A percentile compares a stretch with the other conserved stretches of the same genome.
Conservation (phyloP, 2,113 vertebrate genomes). For the Salvelinus namaycush region DNA sequence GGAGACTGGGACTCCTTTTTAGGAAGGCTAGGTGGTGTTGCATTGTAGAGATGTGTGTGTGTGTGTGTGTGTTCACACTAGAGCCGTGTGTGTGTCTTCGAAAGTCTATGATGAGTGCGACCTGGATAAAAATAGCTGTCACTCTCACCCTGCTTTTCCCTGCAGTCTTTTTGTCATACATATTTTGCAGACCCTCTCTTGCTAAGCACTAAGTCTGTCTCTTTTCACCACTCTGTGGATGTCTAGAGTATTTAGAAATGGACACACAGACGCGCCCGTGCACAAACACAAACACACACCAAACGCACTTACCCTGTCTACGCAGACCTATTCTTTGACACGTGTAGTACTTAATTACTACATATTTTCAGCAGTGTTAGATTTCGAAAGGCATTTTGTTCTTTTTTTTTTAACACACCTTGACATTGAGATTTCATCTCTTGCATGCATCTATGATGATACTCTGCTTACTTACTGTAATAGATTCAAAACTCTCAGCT, state of each 20-base stretch:
- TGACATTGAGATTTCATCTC: background rate
- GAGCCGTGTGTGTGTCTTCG: constrained; percentile 13
- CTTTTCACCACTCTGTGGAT: background rate
- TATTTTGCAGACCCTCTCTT: constrained; percentile 25
- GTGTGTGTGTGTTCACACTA: constrained; percentile 2
- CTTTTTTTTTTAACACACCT: background rate
- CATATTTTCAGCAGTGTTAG: background rate
- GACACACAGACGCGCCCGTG: background rate
- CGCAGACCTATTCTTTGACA: background rate
- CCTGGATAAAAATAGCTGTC: constrained; percentile 10
- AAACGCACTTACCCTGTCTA: background rate
- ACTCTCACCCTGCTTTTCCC: background rate
- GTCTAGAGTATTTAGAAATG: constrained; percentile 2
- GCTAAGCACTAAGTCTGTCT: constrained; percentile 13
- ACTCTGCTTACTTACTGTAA: background rate
- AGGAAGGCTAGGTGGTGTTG: background rate
- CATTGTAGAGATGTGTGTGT: background rate
- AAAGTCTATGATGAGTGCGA: background rate
- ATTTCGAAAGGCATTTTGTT: background rate
- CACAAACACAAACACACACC: background rate
- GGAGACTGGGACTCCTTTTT: background rate
- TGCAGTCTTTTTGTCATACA: constrained; percentile 5
- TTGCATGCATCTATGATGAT: background rate
- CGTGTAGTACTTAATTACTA: background rate
- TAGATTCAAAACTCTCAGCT: constrained; percentile 8